A percentile compares a stretch with the other conserved stretches of the same genome.
phyloP scores from a whole-genome alignment of 2,113 vertebrate genomes.

The Eleginops maclovinus region DNA sequence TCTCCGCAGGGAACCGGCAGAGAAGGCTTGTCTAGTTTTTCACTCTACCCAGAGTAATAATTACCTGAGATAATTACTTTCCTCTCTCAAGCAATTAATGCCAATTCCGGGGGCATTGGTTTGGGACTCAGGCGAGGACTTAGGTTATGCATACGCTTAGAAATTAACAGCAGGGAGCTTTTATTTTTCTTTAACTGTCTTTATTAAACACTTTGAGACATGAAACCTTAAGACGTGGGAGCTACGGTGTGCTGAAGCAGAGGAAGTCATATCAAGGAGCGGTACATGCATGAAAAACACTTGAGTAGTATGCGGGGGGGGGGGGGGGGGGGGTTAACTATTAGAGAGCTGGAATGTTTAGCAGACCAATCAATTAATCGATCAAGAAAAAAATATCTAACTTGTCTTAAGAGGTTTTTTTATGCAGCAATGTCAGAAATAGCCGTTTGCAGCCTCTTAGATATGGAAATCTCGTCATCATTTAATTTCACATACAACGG shows the following conservation, averaged over 20 bases:
- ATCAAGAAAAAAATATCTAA: too few species aligned
- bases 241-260: conserved; percentile 18
- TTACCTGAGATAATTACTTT: conserved; percentile 88
- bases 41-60: conserved; percentile 84
- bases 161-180: conserved; percentile 62
- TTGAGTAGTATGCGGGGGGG: neutral
- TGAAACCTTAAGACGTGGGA: conserved; percentile 35
- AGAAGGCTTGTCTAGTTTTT: conserved; percentile 74
- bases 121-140: conserved; percentile 64
- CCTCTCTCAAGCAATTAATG: conserved; percentile 84
- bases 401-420: too few species aligned
- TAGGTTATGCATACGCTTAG: conserved; percentile 59
- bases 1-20: conserved; percentile 68
- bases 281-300: conserved; percentile 22
- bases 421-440: too few species aligned
- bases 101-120: conserved; percentile 76
- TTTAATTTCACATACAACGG: too few species aligned
- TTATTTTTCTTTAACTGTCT: conserved; percentile 49
- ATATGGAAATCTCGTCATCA: too few species aligned
- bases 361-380: too few species aligned
- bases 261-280: conserved; percentile 2
- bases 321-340: neutral
- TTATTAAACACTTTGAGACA: conserved; percentile 64
- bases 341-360: neutral
- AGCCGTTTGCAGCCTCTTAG: too few species aligned